Evolutionary conservation across 1,140 invertebrate genomes (phyloP).

Genomic region (Helicoverpa armigera): DNA sequence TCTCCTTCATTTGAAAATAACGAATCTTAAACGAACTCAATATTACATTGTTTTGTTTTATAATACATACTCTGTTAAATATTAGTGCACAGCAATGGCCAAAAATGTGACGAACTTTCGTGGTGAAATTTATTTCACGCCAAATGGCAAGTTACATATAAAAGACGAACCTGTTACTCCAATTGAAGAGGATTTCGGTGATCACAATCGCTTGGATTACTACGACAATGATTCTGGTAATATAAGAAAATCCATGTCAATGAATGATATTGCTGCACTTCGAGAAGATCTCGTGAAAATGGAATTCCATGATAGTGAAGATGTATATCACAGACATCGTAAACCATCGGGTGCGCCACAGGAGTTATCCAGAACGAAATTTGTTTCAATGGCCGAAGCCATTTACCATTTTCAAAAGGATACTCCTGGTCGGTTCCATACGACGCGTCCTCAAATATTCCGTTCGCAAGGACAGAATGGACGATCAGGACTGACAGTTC

Average conservation of each 20-base stretch:
- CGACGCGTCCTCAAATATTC: constrained; percentile 64
- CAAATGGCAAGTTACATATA: constrained; percentile 65
- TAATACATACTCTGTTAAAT: background rate
- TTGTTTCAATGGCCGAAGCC: constrained; percentile 82
- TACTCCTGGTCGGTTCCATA: constrained; percentile 79
- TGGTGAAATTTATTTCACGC: constrained; percentile 72
- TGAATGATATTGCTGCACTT: constrained; percentile 74
- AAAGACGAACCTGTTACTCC: constrained; percentile 78
- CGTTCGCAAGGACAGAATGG: constrained; percentile 55
- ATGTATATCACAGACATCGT: constrained; percentile 62
- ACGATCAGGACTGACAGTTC: constrained; percentile 67
- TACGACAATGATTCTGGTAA: constrained; percentile 62
- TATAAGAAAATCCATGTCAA: constrained; percentile 79
- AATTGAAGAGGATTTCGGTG: constrained; percentile 72
- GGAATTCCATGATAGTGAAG: constrained; percentile 64
- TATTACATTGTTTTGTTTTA: constrained; percentile 38
- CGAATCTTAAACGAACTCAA: constrained; percentile 26
- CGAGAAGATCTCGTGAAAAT: constrained; percentile 68
- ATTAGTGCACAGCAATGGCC: constrained; percentile 63
- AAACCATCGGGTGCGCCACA: constrained; percentile 58
- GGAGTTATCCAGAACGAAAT: constrained; percentile 75
- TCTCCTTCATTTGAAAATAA: constrained; percentile 43
- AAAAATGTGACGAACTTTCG: constrained; percentile 77
- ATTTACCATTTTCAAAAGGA: constrained; percentile 81
- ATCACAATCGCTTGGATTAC: constrained; percentile 63